phyloP scores from a whole-genome alignment of 2,797 vertebrate genomes.

The Urosaurus nigricauda region DNA sequence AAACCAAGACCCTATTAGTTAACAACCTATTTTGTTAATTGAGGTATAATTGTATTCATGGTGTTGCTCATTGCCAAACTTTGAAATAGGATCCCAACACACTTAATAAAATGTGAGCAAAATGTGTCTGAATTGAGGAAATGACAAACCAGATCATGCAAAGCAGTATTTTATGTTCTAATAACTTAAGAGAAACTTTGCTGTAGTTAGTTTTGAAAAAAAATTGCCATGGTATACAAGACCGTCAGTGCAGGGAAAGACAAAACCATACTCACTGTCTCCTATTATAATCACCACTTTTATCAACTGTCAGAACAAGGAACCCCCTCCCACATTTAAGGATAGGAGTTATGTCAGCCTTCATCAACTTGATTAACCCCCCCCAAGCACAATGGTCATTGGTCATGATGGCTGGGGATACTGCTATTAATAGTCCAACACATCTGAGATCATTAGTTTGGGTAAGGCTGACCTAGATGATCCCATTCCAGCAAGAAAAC shows the following conservation, averaged over 20 bases:
- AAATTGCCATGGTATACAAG: background rate
- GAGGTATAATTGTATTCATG: no score
- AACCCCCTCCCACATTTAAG: background rate
- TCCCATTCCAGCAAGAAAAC: background rate
- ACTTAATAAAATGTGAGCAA: background rate
- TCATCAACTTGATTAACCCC: background rate
- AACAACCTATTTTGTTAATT: no score
- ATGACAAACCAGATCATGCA: no score
- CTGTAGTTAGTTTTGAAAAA: background rate
- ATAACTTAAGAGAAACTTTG: background rate
- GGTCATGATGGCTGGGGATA: background rate
- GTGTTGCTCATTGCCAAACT: background rate
- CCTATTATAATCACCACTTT: background rate
- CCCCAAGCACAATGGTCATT: background rate
- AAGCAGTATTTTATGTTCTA: no score
- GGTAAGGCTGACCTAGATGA: background rate
- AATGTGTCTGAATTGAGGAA: background rate
- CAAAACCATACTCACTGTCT: background rate
- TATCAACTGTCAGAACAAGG: slow-evolving; percentile 2
- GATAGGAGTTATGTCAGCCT: background rate
- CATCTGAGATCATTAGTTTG: background rate
- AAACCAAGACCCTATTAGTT: no score
- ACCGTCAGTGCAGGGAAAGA: background rate
- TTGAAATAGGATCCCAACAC: background rate
- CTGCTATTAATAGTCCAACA: background rate